Base-by-base conservation (phyloP, 2,797 vertebrate species). In the Thaleichthys pacificus region DNA sequence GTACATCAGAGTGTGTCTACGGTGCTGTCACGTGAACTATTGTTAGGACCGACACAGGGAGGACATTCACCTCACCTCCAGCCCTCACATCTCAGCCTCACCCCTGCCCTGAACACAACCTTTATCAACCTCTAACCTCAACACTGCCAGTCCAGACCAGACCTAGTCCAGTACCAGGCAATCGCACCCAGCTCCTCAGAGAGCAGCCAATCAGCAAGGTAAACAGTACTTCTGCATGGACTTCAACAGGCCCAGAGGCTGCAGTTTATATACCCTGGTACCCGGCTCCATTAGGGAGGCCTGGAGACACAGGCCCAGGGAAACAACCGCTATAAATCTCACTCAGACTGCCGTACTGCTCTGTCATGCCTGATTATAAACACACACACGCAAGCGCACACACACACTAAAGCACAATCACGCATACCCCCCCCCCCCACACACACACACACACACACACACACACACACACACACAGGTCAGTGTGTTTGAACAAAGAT, bases 121-220 rank as follows among this genome's bases (percentile, higher is more conserved):
- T 30, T 30, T 30, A 30, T 2, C 30, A 30, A 30, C 4, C n/a
- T n/a, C n/a, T n/a, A n/a, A 30, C 30, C 30, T 30, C 30, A 30
- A 30, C 30, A 30, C 30, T 30, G 30, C 30, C 30, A 30, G 30
- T n/a, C n/a, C n/a, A n/a, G 42, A 69, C 63, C 60, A 64, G 75
- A 69, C 32, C 68, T n/a, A 69, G 73, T 4, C 56, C 26, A 72
- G 30, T 28, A 70, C 69, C 63, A 49, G 69, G 77, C 73, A 74
- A n/a, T n/a, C n/a, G 70, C 70, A 42, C 61, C 49, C 61, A 32
- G 54, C 70, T 58, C 68, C 81, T 78, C 49, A 5, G 77, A 81
- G 88, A 86, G 66, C 35, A 67, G 21, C 84, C 88, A 90, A 92
- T 92, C 91, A 91, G 80, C 85, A 87, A 91, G 85, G 69, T 82